Percentiles rank a stretch among this genome's conserved stretches.
phyloP scores from a whole-genome alignment of 1,140 invertebrate species.

The Pristionchus pacificus region DNA sequence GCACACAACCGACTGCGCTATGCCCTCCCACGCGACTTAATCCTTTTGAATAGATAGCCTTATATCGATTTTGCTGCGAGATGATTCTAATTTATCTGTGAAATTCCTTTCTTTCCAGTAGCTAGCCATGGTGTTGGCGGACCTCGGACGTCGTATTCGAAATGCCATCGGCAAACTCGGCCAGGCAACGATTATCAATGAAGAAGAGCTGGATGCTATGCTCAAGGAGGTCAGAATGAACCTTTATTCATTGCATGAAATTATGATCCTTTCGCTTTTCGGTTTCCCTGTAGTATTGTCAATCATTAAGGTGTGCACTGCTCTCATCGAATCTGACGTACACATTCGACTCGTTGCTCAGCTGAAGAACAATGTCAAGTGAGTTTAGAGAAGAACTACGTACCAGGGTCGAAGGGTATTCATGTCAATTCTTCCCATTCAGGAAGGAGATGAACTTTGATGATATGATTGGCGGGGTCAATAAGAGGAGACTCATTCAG shows the following conservation, averaged over 20 bases:
- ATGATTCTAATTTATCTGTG: too few relatives aligned
- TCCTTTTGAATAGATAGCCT: too few relatives aligned
- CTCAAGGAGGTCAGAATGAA: conserved; percentile 79
- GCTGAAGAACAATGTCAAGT: conserved; percentile 93
- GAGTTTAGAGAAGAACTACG: conserved; percentile 28
- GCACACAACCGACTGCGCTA: too few relatives aligned
- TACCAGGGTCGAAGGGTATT: not conserved
- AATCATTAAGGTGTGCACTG: conserved; percentile 94
- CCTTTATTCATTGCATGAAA: conserved; percentile 5
- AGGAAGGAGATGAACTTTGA: conserved; percentile 76
- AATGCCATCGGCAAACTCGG: conserved; percentile 91
- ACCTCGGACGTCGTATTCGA: conserved; percentile 98
- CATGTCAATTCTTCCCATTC: conserved; percentile 4
- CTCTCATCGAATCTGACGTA: conserved; percentile 95
- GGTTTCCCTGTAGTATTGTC: too few relatives aligned
- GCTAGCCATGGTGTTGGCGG: conserved; percentile 95
- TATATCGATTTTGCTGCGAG: too few relatives aligned
- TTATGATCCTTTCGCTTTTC: too few relatives aligned
- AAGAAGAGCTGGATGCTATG: conserved; percentile 92
- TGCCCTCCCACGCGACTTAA: too few relatives aligned
- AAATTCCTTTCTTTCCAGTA: too few relatives aligned
- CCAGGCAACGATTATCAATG: conserved; percentile 97
- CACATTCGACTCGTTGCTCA: conserved; percentile 94
- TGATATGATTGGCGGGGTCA: conserved; percentile 97
- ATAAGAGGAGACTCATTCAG: conserved; percentile 97